Percentiles rank a stretch among this genome's conserved stretches.
These are phyloP conservation scores for Ctenoplectra terminalis DNA, from an alignment of 1,140 invertebrate species.

Conservation along the genomic window DNA sequence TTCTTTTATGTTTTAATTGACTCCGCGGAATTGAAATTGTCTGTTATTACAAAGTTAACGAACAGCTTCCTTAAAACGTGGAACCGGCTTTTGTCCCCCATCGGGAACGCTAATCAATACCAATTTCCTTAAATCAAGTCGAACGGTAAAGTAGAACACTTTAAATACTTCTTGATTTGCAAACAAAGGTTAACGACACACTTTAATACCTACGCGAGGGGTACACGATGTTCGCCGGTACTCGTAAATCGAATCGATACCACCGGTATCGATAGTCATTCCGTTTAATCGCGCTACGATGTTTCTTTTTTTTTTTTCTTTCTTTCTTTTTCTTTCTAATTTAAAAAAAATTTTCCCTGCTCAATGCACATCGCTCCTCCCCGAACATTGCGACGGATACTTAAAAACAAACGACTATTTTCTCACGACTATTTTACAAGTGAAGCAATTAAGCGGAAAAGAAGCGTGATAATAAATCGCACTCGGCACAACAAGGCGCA, in stretches of 20 bases:
- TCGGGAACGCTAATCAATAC: conserved; percentile 34
- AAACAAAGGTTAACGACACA: conserved; percentile 21
- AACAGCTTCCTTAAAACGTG: conserved; percentile 36
- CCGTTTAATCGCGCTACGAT: not conserved
- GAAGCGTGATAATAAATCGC: not conserved
- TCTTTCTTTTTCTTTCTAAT: no score
- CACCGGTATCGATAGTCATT: not conserved
- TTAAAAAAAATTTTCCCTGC: not conserved
- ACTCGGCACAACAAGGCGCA: not conserved
- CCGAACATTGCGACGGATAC: not conserved
- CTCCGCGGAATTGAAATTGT: not conserved
- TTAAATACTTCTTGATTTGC: conserved; percentile 36
- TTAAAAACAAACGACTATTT: no score
- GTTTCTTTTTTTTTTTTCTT: no score
- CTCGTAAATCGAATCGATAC: not conserved
- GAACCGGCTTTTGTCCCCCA: conserved; percentile 9
- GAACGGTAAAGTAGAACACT: conserved; percentile 33
- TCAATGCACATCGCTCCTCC: no score
- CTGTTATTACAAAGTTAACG: conserved; percentile 22
- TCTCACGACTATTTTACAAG: no score
- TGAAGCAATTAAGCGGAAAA: no score
- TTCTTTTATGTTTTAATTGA: not conserved
- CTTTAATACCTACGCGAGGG: not conserved
- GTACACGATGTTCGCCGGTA: not conserved
- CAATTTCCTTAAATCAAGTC: conserved; percentile 49